Conservation (phyloP, 2,888 invertebrate genomes). For the Thalpophila matura region DNA sequence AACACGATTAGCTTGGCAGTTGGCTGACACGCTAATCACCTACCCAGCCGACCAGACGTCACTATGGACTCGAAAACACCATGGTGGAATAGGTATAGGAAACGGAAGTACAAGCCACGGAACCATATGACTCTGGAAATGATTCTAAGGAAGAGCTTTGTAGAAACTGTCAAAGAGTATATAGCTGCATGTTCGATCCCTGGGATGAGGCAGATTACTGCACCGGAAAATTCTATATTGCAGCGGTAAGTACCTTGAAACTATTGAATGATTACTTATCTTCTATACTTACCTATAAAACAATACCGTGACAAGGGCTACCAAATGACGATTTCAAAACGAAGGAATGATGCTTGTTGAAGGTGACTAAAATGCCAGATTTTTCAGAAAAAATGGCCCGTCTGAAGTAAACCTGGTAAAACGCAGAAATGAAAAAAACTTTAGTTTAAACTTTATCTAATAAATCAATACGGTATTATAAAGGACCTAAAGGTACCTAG, state of each 20-base stretch:
- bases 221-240: slow-evolving; percentile 50
- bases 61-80: slow-evolving; percentile 30
- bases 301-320: too few species aligned
- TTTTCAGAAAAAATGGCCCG: too few species aligned
- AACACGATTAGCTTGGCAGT: slow-evolving; percentile 12
- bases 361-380: too few species aligned
- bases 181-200: slow-evolving; percentile 70
- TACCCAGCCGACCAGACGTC: background rate
- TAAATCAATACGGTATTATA: too few species aligned
- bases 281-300: too few species aligned
- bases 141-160: slow-evolving; percentile 76
- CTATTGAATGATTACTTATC: background rate
- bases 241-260: slow-evolving; percentile 64
- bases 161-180: slow-evolving; percentile 76
- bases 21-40: background rate
- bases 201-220: slow-evolving; percentile 71
- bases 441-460: too few species aligned
- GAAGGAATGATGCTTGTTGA: too few species aligned
- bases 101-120: slow-evolving; percentile 53
- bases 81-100: slow-evolving; percentile 67
- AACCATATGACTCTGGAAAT: slow-evolving; percentile 71
- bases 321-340: too few species aligned
- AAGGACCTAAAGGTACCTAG: too few species aligned
- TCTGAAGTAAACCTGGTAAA: too few species aligned
- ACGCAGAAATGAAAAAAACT: too few species aligned